A percentile compares a stretch with the other conserved stretches of the same genome.
Conservation (phyloP, 2,888 invertebrate species). For the Himalopsyche japonica region DNA sequence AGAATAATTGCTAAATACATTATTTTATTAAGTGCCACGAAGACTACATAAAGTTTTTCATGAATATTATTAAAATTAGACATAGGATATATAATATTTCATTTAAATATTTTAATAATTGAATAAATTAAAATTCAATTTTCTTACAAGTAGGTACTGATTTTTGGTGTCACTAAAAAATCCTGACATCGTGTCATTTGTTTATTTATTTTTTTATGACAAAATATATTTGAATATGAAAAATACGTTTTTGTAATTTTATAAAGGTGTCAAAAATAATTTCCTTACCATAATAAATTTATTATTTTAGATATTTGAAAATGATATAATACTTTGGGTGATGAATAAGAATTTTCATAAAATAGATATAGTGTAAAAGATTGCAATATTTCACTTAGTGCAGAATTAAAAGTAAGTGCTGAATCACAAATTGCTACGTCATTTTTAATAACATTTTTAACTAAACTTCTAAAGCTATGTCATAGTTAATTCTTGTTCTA, state of each 20-base stretch:
- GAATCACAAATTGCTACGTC: no score
- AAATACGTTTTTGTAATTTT: neutral
- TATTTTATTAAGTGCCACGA: no score
- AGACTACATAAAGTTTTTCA: no score
- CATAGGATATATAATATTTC: no score
- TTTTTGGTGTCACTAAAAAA: neutral
- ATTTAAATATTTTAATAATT: no score
- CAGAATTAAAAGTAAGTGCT: no score
- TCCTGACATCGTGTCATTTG: neutral
- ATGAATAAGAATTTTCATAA: neutral
- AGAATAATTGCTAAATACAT: neutral
- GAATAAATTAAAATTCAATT: neutral
- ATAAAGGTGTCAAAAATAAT: neutral
- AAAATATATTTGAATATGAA: neutral
- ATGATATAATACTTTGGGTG: neutral
- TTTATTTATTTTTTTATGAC: neutral
- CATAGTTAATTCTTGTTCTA: no score
- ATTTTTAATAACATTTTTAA: no score
- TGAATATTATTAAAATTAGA: no score
- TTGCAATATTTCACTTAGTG: neutral
- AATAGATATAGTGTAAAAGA: neutral
- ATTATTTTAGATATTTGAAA: neutral
- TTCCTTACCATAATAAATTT: neutral
- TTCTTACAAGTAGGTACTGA: neutral
- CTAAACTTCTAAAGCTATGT: no score